phyloP scores from a whole-genome alignment of 1,140 invertebrate species.

The Trinorchestia longiramus region DNA sequence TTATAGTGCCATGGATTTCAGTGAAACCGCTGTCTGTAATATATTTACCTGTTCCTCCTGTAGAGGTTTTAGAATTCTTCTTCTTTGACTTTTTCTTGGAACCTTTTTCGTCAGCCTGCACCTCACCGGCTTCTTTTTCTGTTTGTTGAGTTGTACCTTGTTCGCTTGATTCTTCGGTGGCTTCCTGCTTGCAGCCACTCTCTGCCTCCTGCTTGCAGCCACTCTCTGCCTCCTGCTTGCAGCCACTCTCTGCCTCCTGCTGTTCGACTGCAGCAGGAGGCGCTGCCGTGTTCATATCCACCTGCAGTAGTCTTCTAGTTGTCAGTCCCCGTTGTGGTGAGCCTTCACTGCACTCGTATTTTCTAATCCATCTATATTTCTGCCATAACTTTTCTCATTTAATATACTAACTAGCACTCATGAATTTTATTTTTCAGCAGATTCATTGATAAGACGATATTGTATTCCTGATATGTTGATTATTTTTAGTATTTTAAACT shows the following conservation, averaged over 20 bases:
- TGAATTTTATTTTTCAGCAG: no score
- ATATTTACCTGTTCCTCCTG: not conserved
- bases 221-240: not conserved
- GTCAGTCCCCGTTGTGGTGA: no score
- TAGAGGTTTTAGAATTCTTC: conserved; percentile 25
- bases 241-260: not conserved
- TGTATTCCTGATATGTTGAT: no score
- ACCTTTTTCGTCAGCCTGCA: not conserved
- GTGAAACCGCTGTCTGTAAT: not conserved
- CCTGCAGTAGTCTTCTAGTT: no score
- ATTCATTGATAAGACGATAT: no score
- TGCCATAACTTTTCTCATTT: no score
- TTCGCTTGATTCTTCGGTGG: not conserved
- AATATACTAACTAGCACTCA: no score
- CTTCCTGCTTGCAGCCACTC: not conserved
- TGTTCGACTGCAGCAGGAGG: not conserved
- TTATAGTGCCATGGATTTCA: not conserved
- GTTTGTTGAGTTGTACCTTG: not conserved
- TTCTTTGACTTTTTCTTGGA: conserved; percentile 32
- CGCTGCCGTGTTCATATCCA: no score
- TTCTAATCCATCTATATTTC: no score
- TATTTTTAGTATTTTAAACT: no score
- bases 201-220: not conserved
- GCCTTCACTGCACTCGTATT: no score
- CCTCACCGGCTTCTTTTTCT: not conserved